phyloP scores from a whole-genome alignment of 2,113 vertebrate species.

The Brachyhypopomus occidentalis region DNA sequence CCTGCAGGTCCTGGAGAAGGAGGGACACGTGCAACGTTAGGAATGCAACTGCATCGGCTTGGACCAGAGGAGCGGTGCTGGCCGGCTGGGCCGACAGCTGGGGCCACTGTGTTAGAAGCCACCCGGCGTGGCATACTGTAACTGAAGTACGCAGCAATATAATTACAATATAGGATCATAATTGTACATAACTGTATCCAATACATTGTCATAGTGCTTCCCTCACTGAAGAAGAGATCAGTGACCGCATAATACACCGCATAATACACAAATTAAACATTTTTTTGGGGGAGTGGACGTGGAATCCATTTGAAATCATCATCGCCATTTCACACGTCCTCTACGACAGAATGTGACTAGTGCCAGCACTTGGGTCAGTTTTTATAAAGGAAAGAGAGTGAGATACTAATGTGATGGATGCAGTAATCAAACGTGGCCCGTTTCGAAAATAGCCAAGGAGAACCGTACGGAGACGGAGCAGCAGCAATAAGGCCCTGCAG shows the following conservation, averaged over 20 bases:
- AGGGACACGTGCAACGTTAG: neutral
- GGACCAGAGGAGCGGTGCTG: neutral
- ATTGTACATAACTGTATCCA: no score
- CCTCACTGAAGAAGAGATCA: neutral
- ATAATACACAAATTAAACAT: no score
- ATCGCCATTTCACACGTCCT: no score
- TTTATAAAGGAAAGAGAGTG: neutral
- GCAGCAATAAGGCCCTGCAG: neutral
- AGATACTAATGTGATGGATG: neutral
- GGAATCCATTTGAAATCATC: no score
- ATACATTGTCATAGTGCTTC: no score
- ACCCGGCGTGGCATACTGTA: no score
- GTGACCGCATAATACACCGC: no score
- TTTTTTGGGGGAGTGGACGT: no score
- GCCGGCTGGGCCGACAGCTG: neutral
- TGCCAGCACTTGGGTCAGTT: neutral
- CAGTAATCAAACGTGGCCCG: slow-evolving; percentile 7
- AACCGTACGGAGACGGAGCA: neutral
- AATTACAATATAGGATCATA: no score
- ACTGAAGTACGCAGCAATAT: no score
- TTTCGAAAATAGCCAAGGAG: slow-evolving; percentile 26
- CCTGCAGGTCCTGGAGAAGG: slow-evolving; percentile 86
- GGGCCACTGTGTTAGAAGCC: neutral
- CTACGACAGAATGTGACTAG: no score
- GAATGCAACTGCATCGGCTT: neutral